Percentiles rank a stretch among this genome's conserved stretches.
Evolutionary conservation across 2,888 invertebrate species (phyloP).

Genomic region (Onchidella celtica): DNA sequence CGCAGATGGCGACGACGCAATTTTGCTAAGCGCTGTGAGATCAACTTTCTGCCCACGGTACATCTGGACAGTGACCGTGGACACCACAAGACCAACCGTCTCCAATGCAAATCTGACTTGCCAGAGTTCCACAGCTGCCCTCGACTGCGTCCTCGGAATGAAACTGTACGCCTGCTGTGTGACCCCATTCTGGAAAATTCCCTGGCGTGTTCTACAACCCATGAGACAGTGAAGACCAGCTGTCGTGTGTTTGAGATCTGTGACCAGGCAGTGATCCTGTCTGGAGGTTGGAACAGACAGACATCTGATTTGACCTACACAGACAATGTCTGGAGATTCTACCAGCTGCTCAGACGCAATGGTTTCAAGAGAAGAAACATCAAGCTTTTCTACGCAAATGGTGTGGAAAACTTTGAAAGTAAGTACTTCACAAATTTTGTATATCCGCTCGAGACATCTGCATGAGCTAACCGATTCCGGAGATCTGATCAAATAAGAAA

Average conservation of each 20-base stretch:
- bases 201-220: conserved; percentile 80
- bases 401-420: conserved; percentile 76
- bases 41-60: conserved; percentile 82
- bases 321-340: conserved; percentile 78
- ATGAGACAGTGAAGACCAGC: conserved; percentile 77
- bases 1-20: conserved; percentile 70
- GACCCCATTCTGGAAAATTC: conserved; percentile 81
- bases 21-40: conserved; percentile 80
- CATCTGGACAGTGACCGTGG: conserved; percentile 60
- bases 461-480: too few species aligned
- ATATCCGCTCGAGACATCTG: too few species aligned
- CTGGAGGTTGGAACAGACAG: conserved; percentile 82
- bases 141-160: conserved; percentile 77
- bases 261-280: conserved; percentile 82
- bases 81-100: conserved; percentile 61
- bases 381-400: conserved; percentile 82
- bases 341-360: conserved; percentile 79
- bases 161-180: conserved; percentile 79
- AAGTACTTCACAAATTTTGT: conserved; percentile 51
- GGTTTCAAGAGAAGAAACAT: conserved; percentile 81
- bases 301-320: conserved; percentile 77
- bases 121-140: conserved; percentile 80
- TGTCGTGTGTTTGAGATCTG: conserved; percentile 82
- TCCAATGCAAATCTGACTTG: conserved; percentile 70
- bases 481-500: too few species aligned